A percentile compares a stretch with the other conserved stretches of the same genome.
phyloP scores from a whole-genome alignment of 2,888 invertebrate genomes.

The Gymnosoma rotundatum region DNA sequence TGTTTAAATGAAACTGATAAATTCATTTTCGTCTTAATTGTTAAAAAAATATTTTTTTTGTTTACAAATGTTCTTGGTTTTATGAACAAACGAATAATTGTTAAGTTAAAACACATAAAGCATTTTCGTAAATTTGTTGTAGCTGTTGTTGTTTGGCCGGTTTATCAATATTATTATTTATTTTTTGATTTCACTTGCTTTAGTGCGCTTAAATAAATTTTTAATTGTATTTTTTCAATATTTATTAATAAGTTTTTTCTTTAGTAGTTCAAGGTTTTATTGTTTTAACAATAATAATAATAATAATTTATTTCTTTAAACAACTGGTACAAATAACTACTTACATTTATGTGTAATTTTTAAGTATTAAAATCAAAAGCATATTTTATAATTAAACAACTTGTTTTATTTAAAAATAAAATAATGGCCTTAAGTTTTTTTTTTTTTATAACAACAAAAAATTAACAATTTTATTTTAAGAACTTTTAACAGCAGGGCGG shows the following conservation, averaged over 20 bases:
- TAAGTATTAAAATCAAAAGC: neutral
- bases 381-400: neutral
- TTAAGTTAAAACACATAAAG: neutral
- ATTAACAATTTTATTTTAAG: neutral
- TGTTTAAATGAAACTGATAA: too few species aligned
- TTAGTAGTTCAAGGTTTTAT: conserved; percentile 63
- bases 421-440: conserved; percentile 22
- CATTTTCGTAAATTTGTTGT: conserved; percentile 2
- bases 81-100: conserved; percentile 12
- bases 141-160: conserved; percentile 16
- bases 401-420: conserved; percentile 39
- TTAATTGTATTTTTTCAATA: conserved; percentile 14
- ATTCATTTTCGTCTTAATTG: too few species aligned
- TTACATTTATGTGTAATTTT: neutral
- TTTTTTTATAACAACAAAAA: neutral
- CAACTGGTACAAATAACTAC: neutral
- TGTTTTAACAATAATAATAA: conserved; percentile 12
- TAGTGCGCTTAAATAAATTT: conserved; percentile 10
- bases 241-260: conserved; percentile 43
- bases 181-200: conserved; percentile 22
- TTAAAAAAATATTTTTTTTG: too few species aligned
- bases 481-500: conserved; percentile 23
- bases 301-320: conserved; percentile 1
- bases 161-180: neutral
- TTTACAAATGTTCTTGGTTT: conserved; percentile 11